Conservation (phyloP, 2,888 invertebrate species). For the Apotomis capreana region DNA sequence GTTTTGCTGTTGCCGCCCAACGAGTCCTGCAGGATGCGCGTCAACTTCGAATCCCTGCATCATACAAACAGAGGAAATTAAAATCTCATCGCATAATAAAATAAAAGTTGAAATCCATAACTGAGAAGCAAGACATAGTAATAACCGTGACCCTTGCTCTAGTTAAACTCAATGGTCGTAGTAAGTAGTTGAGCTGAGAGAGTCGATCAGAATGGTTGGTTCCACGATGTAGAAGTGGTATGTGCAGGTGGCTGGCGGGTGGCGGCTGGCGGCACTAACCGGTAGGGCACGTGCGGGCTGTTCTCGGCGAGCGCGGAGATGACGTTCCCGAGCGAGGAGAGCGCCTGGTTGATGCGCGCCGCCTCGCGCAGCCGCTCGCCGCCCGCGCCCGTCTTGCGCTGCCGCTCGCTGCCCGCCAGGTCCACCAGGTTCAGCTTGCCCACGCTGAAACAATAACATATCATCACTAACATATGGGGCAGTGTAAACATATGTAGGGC, state of each 20-base stretch:
- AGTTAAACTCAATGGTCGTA: too few species aligned
- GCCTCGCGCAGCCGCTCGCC: constrained; percentile 97
- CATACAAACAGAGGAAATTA: neutral
- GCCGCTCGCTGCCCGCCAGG: constrained; percentile 98
- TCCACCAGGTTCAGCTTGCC: constrained; percentile 99
- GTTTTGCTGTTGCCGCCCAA: constrained; percentile 99
- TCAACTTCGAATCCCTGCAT: constrained; percentile 95
- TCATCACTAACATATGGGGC: neutral
- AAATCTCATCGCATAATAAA: too few species aligned
- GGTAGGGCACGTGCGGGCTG: constrained; percentile 97
- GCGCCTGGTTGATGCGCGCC: constrained; percentile 97
- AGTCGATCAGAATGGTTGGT: too few species aligned
- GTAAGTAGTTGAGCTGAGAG: too few species aligned
- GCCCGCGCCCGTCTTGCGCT: constrained; percentile 97
- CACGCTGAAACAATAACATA: constrained; percentile 82
- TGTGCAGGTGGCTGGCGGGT: too few species aligned
- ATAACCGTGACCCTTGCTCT: too few species aligned
- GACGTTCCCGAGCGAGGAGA: constrained; percentile 99
- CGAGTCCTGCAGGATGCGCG: constrained; percentile 97
- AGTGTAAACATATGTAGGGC: too few species aligned
- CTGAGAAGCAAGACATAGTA: too few species aligned
- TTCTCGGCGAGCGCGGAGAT: constrained; percentile 98
- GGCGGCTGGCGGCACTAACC: constrained; percentile 52
- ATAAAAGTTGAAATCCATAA: too few species aligned
- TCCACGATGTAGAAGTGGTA: too few species aligned